Base-by-base conservation (phyloP, 2,888 invertebrate species). In the Formica aserva region DNA sequence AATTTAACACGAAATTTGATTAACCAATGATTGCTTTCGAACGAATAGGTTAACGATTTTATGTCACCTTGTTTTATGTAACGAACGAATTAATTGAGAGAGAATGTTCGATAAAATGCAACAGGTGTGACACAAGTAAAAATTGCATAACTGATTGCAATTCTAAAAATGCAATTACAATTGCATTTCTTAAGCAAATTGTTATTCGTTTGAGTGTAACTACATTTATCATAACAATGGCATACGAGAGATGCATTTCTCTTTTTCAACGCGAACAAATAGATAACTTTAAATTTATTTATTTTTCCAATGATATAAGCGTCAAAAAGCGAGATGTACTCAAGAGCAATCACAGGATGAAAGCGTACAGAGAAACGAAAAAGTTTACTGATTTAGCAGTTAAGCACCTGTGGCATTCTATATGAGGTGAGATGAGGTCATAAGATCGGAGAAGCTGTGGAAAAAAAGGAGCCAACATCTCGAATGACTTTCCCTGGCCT, bases 401-500 rank as follows among this genome's bases (percentile, higher is more conserved):
- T 45, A 80, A 87, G 84, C 87, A 88, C 87, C 87, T 88, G 87
- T 88, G 77, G 87, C 85, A 72, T 74, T 69, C 29, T 52, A 55
- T 71, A 41, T 38, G 66, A 57, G 69, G 18, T 48, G 48, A 55
- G 32, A 22, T 45, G 67, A 84, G 66, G 45, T 63, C 71, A 26
- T 82, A 86, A 86, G 84, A 83, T 83, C 66, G 78, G 60, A 26
- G 71, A 84, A 38, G 45, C 72, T 62, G 62, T 22, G 67, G n/a
- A 80, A 45, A 84, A 83, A 87, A 85, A 69, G 48, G 57, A 55
- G 55, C 62, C 38, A 35, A 55, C 62, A 52, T 32, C 48, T n/a
- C 55, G 35, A 72, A 67, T 15, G 65, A 83, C 66, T 57, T 86
- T 71, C 55, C 62, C 6, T 35, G 63, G 55, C 45, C 52, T 82